phyloP scores from a whole-genome alignment of 2,113 vertebrate genomes.

The Cyanistes caeruleus region DNA sequence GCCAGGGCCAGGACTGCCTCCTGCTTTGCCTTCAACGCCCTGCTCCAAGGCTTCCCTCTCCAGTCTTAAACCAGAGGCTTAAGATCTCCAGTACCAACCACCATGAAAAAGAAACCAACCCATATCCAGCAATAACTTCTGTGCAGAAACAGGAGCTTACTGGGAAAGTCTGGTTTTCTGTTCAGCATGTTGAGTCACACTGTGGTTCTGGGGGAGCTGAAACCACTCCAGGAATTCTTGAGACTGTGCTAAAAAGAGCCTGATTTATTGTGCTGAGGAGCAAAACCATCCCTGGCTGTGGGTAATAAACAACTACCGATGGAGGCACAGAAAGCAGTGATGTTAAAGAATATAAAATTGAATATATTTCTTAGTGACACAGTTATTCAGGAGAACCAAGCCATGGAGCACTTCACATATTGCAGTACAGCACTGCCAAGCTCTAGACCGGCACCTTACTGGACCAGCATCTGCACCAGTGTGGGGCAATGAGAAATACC shows the following conservation, averaged over 20 bases:
- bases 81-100: not conserved
- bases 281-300: not conserved
- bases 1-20: not conserved
- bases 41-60: not conserved
- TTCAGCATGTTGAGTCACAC: not conserved
- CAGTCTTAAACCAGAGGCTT: not conserved
- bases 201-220: not conserved
- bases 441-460: not conserved
- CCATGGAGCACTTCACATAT: fast-evolving
- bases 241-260: not conserved
- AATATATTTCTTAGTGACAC: not conserved
- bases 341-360: not conserved
- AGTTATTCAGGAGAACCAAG: not conserved
- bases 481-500: not conserved
- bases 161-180: not conserved
- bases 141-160: not conserved
- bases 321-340: not conserved
- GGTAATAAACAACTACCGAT: not conserved
- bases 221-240: not conserved
- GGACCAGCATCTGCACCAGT: not conserved
- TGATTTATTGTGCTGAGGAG: not conserved
- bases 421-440: not conserved
- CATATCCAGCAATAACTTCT: not conserved
- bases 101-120: not conserved
- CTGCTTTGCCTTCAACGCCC: not conserved